Evolutionary conservation across 2,888 invertebrate genomes (phyloP).

Genomic region (Hyppa rectilinea): DNA sequence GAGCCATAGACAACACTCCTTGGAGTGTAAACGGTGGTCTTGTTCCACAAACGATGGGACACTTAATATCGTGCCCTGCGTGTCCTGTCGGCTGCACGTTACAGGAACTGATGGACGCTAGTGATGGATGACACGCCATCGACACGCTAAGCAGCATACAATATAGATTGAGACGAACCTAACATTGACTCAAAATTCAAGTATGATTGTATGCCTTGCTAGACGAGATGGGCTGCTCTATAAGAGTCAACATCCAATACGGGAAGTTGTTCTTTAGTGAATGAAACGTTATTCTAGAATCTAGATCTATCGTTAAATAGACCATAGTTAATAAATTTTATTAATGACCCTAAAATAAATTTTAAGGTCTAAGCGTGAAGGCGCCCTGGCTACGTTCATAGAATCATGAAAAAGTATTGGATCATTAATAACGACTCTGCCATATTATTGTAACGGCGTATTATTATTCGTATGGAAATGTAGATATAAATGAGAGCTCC

Average conservation of each 20-base stretch:
- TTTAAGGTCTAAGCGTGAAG: neutral
- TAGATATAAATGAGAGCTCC: neutral
- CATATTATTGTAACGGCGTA: slow-evolving; percentile 29
- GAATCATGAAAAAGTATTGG: slow-evolving; percentile 22
- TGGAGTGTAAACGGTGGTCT: too few species aligned
- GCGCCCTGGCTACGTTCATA: slow-evolving; percentile 33
- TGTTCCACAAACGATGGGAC: too few species aligned
- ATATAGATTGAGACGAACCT: neutral
- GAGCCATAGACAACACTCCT: too few species aligned
- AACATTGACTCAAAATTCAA: too few species aligned
- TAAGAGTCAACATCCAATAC: too few species aligned
- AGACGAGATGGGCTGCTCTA: neutral
- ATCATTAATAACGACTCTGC: slow-evolving; percentile 4
- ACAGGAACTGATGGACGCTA: too few species aligned
- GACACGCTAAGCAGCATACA: neutral
- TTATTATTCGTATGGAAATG: slow-evolving; percentile 37
- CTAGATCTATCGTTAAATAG: neutral
- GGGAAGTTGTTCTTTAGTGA: too few species aligned
- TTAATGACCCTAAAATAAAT: neutral
- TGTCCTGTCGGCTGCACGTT: too few species aligned
- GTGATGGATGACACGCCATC: too few species aligned
- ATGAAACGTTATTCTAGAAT: too few species aligned
- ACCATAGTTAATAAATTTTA: neutral
- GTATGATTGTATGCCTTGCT: too few species aligned
- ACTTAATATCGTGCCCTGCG: too few species aligned